A percentile compares a stretch with the other conserved stretches of the same genome.
These are phyloP conservation scores for Prunella fulvescens DNA, from an alignment of 2,113 vertebrate genomes.

Conservation along the genomic window DNA sequence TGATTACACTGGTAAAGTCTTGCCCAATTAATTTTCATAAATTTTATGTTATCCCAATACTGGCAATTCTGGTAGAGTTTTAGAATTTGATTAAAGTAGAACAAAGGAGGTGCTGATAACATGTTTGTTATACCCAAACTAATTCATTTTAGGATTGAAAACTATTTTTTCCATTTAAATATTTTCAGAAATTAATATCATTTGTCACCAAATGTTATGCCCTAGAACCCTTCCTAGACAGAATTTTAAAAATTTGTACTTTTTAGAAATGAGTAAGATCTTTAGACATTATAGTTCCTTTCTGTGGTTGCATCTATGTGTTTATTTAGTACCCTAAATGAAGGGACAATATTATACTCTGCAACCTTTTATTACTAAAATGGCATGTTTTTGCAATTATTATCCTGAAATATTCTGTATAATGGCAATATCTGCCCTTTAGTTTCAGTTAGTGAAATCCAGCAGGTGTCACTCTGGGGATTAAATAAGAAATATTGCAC, in stretches of 20 bases:
- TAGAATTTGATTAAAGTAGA: not conserved
- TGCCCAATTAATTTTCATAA: not conserved
- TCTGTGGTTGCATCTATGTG: not conserved
- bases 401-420: not conserved
- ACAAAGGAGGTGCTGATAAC: not conserved
- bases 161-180: not conserved
- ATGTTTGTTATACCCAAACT: not conserved
- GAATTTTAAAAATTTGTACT: not conserved
- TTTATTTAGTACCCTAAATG: not conserved
- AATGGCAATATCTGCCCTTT: not conserved
- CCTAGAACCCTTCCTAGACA: not conserved
- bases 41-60: not conserved
- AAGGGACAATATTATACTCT: not conserved
- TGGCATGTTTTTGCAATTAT: not conserved
- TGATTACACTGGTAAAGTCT: not conserved
- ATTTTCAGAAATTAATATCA: not conserved
- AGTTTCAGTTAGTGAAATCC: conserved; percentile 23
- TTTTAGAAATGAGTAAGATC: not conserved
- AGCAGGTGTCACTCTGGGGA: conserved; percentile 68
- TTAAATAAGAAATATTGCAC: not conserved
- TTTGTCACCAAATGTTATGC: not conserved
- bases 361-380: not conserved
- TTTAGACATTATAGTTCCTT: not conserved
- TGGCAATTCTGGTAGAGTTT: not conserved
- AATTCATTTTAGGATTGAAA: not conserved